Percentiles rank a stretch among this genome's conserved stretches.
These are phyloP conservation scores for Tricholaema leucomelas DNA, from an alignment of 2,113 vertebrate genomes.

Conservation along the genomic window DNA sequence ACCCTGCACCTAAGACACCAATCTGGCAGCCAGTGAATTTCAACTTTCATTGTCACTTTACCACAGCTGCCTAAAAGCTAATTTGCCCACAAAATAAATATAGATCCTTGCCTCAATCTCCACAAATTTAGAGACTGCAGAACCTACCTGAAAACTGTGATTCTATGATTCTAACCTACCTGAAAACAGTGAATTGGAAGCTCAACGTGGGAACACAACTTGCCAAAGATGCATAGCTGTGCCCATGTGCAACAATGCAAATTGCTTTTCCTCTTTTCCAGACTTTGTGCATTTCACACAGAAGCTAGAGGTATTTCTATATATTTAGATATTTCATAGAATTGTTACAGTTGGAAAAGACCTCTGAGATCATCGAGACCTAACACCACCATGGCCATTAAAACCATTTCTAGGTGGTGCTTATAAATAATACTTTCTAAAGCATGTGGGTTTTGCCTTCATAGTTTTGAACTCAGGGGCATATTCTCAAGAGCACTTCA, in stretches of 20 bases:
- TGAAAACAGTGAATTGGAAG: neutral
- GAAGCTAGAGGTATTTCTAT: neutral
- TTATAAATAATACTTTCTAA: neutral
- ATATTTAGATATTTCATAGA: neutral
- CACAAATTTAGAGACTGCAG: neutral
- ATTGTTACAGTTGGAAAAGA: no score
- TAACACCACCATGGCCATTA: no score
- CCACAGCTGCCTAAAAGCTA: neutral
- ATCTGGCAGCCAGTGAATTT: neutral
- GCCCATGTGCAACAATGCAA: neutral
- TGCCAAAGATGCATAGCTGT: neutral
- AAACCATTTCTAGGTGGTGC: neutral
- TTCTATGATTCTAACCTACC: no score
- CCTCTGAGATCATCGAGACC: no score
- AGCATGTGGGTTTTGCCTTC: neutral
- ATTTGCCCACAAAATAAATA: neutral
- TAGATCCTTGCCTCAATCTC: neutral
- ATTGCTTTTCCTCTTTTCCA: neutral
- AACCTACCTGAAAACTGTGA: neutral
- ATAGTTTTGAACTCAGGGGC: neutral
- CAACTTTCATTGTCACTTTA: neutral
- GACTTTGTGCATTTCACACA: neutral
- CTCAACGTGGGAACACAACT: neutral
- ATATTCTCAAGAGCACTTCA: neutral
- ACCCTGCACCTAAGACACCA: fast-evolving